Evolutionary conservation across 2,113 vertebrate species (phyloP).

Genomic region (Indicator maculatus): DNA sequence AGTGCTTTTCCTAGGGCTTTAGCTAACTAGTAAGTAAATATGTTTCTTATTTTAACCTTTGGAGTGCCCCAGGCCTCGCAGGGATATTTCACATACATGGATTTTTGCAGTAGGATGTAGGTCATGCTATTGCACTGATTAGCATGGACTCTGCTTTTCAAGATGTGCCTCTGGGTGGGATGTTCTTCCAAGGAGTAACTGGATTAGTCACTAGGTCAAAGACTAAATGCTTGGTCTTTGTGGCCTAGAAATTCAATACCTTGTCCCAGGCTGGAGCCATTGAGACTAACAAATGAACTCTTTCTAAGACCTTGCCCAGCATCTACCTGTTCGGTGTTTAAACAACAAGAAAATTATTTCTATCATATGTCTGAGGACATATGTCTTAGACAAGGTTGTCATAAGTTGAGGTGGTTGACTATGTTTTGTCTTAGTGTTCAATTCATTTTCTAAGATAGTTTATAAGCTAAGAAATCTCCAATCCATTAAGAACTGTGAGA

Average conservation of each 20-base stretch:
- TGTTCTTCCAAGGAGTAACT: constrained; percentile 53
- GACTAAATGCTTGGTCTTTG: not conserved
- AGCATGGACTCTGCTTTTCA: constrained; percentile 51
- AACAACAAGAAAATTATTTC: not conserved
- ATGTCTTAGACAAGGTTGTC: not conserved
- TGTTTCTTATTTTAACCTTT: constrained; percentile 71
- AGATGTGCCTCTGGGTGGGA: constrained; percentile 42
- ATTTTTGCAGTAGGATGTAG: constrained; percentile 58
- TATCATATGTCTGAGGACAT: not conserved
- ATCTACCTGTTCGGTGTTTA: constrained; percentile 6
- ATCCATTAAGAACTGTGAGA: constrained; percentile 42
- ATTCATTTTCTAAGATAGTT: not conserved
- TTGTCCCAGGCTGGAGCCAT: not conserved
- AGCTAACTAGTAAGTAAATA: constrained; percentile 57
- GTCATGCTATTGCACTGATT: constrained; percentile 47
- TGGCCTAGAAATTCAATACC: constrained; percentile 26
- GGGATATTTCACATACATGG: constrained; percentile 21
- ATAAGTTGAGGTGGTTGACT: not conserved
- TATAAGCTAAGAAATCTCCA: constrained; percentile 21
- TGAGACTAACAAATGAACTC: not conserved
- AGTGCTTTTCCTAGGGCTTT: constrained; percentile 56
- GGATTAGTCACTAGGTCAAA: constrained; percentile 59
- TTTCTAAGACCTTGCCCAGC: not conserved
- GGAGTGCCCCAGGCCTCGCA: constrained; percentile 20
- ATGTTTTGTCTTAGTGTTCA: not conserved